A percentile compares a stretch with the other conserved stretches of the same genome.
Conservation (phyloP, 2,888 invertebrate species). For the Carcina quercana region DNA sequence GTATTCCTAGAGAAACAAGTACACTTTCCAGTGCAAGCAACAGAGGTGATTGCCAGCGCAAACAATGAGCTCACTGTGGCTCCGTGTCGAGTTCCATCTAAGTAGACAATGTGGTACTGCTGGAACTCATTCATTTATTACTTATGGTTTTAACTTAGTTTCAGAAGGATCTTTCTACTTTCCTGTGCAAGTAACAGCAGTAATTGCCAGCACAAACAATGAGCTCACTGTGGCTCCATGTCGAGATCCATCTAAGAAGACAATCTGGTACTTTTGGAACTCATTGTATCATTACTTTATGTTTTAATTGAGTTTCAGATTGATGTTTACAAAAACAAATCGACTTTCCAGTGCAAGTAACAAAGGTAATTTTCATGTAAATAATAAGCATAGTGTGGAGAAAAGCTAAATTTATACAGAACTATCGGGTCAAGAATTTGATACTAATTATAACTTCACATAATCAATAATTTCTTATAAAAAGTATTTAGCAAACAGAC, state of each 20-base stretch:
- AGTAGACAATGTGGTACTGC: background rate
- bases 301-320: too few relatives aligned
- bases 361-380: constrained; percentile 14
- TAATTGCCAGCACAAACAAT: constrained; percentile 17
- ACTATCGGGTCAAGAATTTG: too few relatives aligned
- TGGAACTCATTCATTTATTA: background rate
- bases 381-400: constrained; percentile 17
- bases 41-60: constrained; percentile 13
- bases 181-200: constrained; percentile 10
- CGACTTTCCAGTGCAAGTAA: constrained; percentile 14
- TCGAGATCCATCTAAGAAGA: constrained; percentile 7
- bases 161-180: constrained; percentile 9
- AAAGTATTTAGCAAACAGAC: too few relatives aligned
- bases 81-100: constrained; percentile 9
- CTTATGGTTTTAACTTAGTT: background rate
- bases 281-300: background rate
- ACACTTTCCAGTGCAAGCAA: constrained; percentile 12
- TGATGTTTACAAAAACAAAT: too few relatives aligned
- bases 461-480: too few relatives aligned
- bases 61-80: constrained; percentile 14
- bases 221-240: too few relatives aligned
- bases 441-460: too few relatives aligned
- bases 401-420: too few relatives aligned
- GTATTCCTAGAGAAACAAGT: constrained; percentile 6
- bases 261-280: constrained; percentile 1